These are phyloP conservation scores for Augiades crinisus DNA, from an alignment of 2,888 invertebrate genomes.

Conservation along the genomic window DNA sequence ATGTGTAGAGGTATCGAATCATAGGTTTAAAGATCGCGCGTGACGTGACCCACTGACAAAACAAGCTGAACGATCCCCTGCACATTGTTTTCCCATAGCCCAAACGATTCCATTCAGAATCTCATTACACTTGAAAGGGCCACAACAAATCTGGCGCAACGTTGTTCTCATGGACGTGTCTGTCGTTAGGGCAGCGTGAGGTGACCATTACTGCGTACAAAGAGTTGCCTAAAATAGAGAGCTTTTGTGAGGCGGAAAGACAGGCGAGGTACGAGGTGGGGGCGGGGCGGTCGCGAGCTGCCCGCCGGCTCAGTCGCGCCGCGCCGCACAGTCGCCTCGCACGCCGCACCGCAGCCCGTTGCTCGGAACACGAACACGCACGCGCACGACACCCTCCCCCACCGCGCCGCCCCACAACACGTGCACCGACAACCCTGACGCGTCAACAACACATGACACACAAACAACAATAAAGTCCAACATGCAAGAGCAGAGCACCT, in stretches of 20 bases:
- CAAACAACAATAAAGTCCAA: slow-evolving; percentile 37
- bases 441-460: slow-evolving; percentile 41
- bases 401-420: slow-evolving; percentile 59
- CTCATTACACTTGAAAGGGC: slow-evolving; percentile 77
- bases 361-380: slow-evolving; percentile 62
- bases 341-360: slow-evolving; percentile 60
- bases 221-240: slow-evolving; percentile 82
- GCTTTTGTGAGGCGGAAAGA: slow-evolving; percentile 78
- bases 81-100: slow-evolving; percentile 76
- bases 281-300: slow-evolving; percentile 73
- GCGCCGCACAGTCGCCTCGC: slow-evolving; percentile 73
- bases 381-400: slow-evolving; percentile 45
- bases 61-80: slow-evolving; percentile 49
- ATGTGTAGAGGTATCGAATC: slow-evolving; percentile 14
- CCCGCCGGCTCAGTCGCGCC: slow-evolving; percentile 77
- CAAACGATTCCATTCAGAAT: slow-evolving; percentile 74
- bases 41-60: slow-evolving; percentile 70
- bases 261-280: slow-evolving; percentile 68
- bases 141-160: slow-evolving; percentile 77
- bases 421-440: slow-evolving; percentile 42
- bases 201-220: slow-evolving; percentile 80
- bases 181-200: slow-evolving; percentile 80
- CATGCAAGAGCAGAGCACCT: slow-evolving; percentile 78
- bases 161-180: slow-evolving; percentile 79
- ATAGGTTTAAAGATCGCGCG: slow-evolving; percentile 27